phyloP scores from a whole-genome alignment of 2,888 invertebrate species.

The Lasiommata megera region DNA sequence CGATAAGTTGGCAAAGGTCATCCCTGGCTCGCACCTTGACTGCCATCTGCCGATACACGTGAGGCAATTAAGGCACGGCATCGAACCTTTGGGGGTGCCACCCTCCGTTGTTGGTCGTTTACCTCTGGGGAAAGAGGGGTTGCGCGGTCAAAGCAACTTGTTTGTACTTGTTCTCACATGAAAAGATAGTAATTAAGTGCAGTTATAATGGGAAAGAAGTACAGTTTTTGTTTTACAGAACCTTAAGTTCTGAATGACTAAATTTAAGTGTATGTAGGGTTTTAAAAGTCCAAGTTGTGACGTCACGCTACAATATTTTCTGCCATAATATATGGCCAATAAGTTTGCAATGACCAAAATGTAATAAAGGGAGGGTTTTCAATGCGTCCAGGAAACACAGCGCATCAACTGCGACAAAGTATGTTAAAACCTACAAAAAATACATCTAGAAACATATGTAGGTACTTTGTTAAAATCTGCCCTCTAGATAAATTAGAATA shows the following conservation, averaged over 20 bases:
- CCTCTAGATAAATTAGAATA: no score
- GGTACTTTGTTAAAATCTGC: no score
- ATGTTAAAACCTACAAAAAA: no score
- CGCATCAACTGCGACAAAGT: no score
- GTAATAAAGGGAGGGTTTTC: no score
- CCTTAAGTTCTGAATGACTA: neutral
- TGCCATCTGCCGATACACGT: slow-evolving; percentile 76
- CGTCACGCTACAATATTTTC: neutral
- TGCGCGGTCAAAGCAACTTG: slow-evolving; percentile 65
- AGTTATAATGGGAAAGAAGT: neutral
- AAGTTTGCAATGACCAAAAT: no score
- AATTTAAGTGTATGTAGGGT: neutral
- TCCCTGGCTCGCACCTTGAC: slow-evolving; percentile 77
- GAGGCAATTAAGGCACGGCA: slow-evolving; percentile 70
- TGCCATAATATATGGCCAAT: no score
- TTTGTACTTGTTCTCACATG: slow-evolving; percentile 40
- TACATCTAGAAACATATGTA: no score
- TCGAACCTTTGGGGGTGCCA: slow-evolving; percentile 67
- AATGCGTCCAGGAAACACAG: no score
- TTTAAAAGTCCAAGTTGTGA: neutral
- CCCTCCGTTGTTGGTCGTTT: slow-evolving; percentile 73
- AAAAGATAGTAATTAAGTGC: slow-evolving; percentile 23
- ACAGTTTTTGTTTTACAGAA: slow-evolving; percentile 12
- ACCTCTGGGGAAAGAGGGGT: slow-evolving; percentile 62
- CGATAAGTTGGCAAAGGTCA: slow-evolving; percentile 59